These are phyloP conservation scores for Heterochromis multidens DNA, from an alignment of 2,113 vertebrate species.

Conservation along the genomic window DNA sequence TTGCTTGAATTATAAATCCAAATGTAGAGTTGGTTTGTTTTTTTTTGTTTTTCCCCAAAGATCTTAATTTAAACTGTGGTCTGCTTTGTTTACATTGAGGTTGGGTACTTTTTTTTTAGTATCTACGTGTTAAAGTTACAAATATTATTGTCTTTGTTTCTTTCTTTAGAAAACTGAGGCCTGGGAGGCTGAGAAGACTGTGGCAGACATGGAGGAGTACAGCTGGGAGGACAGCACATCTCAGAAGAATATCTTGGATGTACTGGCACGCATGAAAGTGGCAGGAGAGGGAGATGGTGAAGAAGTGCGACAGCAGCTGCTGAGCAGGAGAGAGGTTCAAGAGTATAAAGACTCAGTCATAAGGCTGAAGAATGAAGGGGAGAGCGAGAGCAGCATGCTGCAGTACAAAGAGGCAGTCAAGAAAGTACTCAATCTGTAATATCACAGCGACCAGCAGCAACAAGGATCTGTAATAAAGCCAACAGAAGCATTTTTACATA, in stretches of 20 bases:
- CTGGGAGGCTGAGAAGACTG: constrained; percentile 87
- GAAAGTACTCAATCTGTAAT: constrained; percentile 76
- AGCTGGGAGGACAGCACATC: constrained; percentile 88
- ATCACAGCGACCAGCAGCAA: not conserved
- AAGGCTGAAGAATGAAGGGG: constrained; percentile 86
- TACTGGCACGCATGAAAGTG: constrained; percentile 73
- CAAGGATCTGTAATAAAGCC: not conserved
- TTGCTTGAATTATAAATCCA: not conserved
- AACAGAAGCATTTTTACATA: not conserved
- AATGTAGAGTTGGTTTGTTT: not conserved
- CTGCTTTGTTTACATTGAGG: not conserved
- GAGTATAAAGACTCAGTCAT: constrained; percentile 82
- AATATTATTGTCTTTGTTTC: not conserved
- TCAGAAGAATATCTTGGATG: constrained; percentile 80
- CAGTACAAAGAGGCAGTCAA: constrained; percentile 91
- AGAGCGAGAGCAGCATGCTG: constrained; percentile 77
- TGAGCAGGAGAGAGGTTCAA: constrained; percentile 76
- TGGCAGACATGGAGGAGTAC: constrained; percentile 91
- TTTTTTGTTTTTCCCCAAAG: not conserved
- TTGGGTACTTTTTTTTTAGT: not conserved
- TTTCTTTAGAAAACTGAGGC: constrained; percentile 86
- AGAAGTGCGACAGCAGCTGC: constrained; percentile 75
- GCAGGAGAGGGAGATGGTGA: constrained; percentile 58
- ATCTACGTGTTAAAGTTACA: not conserved
- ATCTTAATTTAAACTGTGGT: not conserved